Evolutionary conservation across 1,140 invertebrate species (phyloP), one percentile per base, ranked within the genome.

Genomic region (Lasaia peninsularis): DNA sequence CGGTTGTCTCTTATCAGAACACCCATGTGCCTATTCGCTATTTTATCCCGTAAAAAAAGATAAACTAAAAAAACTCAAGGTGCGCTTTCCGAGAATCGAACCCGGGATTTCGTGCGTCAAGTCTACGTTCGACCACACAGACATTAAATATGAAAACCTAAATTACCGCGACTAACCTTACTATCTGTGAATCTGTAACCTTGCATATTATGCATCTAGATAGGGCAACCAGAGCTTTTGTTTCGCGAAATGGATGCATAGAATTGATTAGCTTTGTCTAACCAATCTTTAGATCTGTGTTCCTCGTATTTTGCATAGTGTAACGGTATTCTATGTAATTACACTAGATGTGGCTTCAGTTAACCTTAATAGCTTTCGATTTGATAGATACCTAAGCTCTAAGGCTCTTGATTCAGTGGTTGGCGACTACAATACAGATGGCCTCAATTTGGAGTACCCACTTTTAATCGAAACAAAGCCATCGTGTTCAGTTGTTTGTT

Each of bases 151-250:
- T 44, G 37, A 11, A 8, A 44, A 44, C 4, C 37, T 44, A 44
- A 44, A 44, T 20, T 11, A 44, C 37, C 16, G 4, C 37, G 18
- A 44, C 16, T 44, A 44, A 20, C 37, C 37, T 44, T 8, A 2
- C 37, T 11, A 44, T 44, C 37, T 20, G 10, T 18, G 16, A 44
- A 44, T 44, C 37, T 2, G 16, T 20, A 44, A 44, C 37, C 37
- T 44, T 44, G 18, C 37, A 44, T 44, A 44, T 44, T 44, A 40
- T 40, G 37, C 37, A 44, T 44, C 37, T 44, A 44, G 37, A 44
- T 44, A 44, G 14, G 8, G 16, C 37, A 44, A 18, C 18, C 37
- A 44, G 37, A 20, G 37, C 37, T 44, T 44, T 44, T 44, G 37
- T 44, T 44, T 20, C 16, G 37, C 37, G 37, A 44, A 44, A 44